A percentile compares a stretch with the other conserved stretches of the same genome.
Evolutionary conservation across 2,113 vertebrate genomes (phyloP).

Genomic region (Nerophis ophidion): DNA sequence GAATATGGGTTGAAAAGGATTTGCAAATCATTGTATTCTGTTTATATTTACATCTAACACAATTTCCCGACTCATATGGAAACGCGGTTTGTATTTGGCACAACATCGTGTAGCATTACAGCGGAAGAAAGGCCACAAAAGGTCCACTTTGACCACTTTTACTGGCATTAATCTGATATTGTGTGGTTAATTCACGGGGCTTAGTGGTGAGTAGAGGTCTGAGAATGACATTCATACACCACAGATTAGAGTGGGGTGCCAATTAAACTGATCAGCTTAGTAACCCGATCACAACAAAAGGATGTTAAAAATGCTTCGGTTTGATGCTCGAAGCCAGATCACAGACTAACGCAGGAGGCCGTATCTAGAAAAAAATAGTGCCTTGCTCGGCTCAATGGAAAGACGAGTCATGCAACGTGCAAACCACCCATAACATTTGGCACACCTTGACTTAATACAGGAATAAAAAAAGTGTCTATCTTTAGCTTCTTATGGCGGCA

Average conservation of each 20-base stretch:
- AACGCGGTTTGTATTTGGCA: too few species aligned
- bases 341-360: not conserved
- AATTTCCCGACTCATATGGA: too few species aligned
- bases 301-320: slow-evolving; percentile 16
- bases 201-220: slow-evolving; percentile 18
- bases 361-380: slow-evolving; percentile 13
- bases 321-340: slow-evolving; percentile 11
- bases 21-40: too few species aligned
- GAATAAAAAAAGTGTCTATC: not conserved
- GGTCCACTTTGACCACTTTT: slow-evolving; percentile 34
- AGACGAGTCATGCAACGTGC: not conserved
- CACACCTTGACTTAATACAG: not conserved
- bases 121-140: slow-evolving; percentile 18
- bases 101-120: slow-evolving; percentile 20
- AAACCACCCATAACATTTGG: not conserved
- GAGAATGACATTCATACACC: slow-evolving; percentile 11
- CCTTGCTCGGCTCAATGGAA: slow-evolving; percentile 19
- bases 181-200: slow-evolving; percentile 10
- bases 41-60: too few species aligned
- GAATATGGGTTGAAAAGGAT: too few species aligned
- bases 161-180: slow-evolving; percentile 27
- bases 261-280: slow-evolving; percentile 23
- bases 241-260: slow-evolving; percentile 7
- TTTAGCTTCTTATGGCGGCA: not conserved
- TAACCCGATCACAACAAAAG: slow-evolving; percentile 18